These are phyloP conservation scores for Neocrepidodera transversa DNA, from an alignment of 2,888 invertebrate species.

Conservation along the genomic window DNA sequence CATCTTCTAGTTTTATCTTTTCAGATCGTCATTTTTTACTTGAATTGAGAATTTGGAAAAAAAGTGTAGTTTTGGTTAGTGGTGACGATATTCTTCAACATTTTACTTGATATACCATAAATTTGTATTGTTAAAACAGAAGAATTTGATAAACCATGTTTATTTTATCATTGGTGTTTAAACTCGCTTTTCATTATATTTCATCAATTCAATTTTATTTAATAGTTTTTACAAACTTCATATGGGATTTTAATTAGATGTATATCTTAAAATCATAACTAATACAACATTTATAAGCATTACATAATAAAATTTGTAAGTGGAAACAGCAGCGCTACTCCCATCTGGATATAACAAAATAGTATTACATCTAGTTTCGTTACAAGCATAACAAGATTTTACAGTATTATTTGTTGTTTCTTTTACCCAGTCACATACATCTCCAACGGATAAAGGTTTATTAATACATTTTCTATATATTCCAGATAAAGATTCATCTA, in stretches of 20 bases:
- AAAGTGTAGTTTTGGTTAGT: too few species aligned
- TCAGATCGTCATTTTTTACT: too few species aligned
- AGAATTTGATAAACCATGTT: too few species aligned
- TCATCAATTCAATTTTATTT: not conserved
- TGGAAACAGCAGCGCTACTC: constrained; percentile 12
- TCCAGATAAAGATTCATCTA: constrained; percentile 20
- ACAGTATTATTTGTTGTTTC: constrained; percentile 22
- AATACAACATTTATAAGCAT: constrained; percentile 6
- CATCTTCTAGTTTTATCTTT: too few species aligned
- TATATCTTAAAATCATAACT: constrained; percentile 3
- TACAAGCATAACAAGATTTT: constrained; percentile 27
- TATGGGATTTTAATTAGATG: constrained; percentile 1
- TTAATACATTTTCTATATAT: constrained; percentile 30
- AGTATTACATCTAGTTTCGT: constrained; percentile 30
- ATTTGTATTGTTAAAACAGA: too few species aligned
- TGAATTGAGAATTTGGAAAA: too few species aligned
- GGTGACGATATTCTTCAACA: too few species aligned
- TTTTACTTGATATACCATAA: too few species aligned
- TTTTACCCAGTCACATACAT: constrained; percentile 30
- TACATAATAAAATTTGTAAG: not conserved
- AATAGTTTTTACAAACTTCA: not conserved
- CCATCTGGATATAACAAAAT: constrained; percentile 24
- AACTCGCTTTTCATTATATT: too few species aligned
- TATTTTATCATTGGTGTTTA: too few species aligned
- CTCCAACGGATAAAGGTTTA: constrained; percentile 19